Evolutionary conservation across 2,797 vertebrate genomes (phyloP), one percentile per base, ranked within the genome.

Genomic region (Hybognathus amarus): DNA sequence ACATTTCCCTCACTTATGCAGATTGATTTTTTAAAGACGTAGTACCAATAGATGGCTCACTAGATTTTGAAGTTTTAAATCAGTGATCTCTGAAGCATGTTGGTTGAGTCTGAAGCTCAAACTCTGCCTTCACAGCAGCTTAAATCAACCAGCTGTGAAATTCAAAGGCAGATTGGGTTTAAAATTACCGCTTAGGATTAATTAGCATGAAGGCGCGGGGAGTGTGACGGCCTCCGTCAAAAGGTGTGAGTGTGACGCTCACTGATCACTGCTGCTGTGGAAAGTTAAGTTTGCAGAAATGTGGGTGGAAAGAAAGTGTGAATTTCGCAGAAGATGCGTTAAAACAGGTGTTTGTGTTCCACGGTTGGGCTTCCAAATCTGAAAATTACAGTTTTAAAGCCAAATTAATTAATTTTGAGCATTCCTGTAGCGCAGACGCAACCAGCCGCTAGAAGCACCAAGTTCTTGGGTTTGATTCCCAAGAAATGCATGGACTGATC

Each of bases 271-370:
- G 42, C 30, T 36, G 77, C 61, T 2, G 24, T 24, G 24, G 2
- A n/a, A 80, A 70, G 36, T 71, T 18, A 71, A 30, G 56, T 73
- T 47, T 63, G 68, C 50, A 61, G 68, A 47, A 33, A 8, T 59
- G 27, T 71, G 27, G 68, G 79, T 30, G 54, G 56, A 81, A 64
- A 63, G 40, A 5, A 81, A 63, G 79, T 63, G 68, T 61, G 68
- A 81, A n/a, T 80, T 47, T 71, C 8, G 0, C 52, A 80, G 52
- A 33, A 50, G 40, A 81, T 10, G 59, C 13, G 22, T 50, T 42
- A 40, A 80, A 73, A 73, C 69, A 80, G 38, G 54, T 71, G 68
- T 47, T 47, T 61, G 54, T 63, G 79, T 36, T 61, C 11, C n/a
- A 11, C 18, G 11, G 24, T 11, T 36, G 7, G 67, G 38, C 67